Conservation (phyloP, 2,888 invertebrate species). For the Griposia aprilina region DNA sequence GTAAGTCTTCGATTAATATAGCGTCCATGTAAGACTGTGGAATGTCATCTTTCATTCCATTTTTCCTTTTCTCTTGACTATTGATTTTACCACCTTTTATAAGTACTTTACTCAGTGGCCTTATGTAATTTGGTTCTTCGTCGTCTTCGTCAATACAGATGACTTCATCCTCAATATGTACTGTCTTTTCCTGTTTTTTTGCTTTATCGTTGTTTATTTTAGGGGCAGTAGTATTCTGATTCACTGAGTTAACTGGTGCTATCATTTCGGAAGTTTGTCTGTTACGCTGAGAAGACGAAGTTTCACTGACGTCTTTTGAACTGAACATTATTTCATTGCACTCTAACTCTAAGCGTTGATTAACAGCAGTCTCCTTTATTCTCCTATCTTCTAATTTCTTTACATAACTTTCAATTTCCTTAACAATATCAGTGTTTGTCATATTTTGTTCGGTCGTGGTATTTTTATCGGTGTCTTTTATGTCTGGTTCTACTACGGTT, state of each 20-base stretch:
- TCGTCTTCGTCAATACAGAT: slow-evolving; percentile 56
- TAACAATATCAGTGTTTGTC: slow-evolving; percentile 33
- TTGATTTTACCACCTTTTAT: neutral
- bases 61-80: slow-evolving; percentile 1
- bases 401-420: slow-evolving; percentile 60
- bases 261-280: neutral
- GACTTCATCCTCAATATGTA: slow-evolving; percentile 31
- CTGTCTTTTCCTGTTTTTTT: neutral
- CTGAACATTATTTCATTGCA: slow-evolving; percentile 38
- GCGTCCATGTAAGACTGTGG: slow-evolving; percentile 68
- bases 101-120: neutral
- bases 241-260: neutral
- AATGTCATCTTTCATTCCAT: slow-evolving; percentile 36
- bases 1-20: slow-evolving; percentile 76
- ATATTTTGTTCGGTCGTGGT: neutral
- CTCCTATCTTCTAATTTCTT: slow-evolving; percentile 47
- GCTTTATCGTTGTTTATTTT: slow-evolving; percentile 2
- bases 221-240: neutral
- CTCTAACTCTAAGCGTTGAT: slow-evolving; percentile 19
- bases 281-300: neutral
- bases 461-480: slow-evolving; percentile 6
- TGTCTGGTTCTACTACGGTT: neutral
- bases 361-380: slow-evolving; percentile 30
- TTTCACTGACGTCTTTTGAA: slow-evolving; percentile 3
- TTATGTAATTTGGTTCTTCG: slow-evolving; percentile 47